These are phyloP conservation scores for Eira barbara DNA, from an alignment of 2,113 vertebrate genomes.

Conservation along the genomic window DNA sequence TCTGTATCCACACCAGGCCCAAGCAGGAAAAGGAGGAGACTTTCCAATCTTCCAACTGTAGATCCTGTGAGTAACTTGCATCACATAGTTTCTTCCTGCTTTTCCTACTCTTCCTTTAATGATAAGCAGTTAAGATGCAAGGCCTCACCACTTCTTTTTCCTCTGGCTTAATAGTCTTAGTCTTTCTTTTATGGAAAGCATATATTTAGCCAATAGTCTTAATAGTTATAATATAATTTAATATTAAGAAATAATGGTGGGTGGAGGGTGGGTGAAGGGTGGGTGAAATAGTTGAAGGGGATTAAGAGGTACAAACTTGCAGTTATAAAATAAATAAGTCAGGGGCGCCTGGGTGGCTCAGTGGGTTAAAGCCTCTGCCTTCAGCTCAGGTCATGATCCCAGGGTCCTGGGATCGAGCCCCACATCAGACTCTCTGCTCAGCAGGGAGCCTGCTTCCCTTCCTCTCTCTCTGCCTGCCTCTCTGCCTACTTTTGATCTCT, in stretches of 20 bases:
- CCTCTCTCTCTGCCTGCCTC: too few relatives aligned
- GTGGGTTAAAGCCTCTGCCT: too few relatives aligned
- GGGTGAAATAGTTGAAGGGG: neutral
- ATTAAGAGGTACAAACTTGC: neutral
- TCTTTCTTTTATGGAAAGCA: neutral
- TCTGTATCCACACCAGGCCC: constrained; percentile 90
- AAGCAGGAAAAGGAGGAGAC: constrained; percentile 94
- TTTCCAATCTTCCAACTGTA: constrained; percentile 95
- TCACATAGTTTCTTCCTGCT: neutral
- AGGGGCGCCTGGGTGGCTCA: too few relatives aligned
- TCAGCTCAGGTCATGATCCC: too few relatives aligned
- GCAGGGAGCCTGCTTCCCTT: too few relatives aligned
- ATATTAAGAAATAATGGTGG: neutral
- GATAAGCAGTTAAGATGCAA: constrained; percentile 5
- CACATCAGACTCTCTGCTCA: too few relatives aligned
- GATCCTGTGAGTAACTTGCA: constrained; percentile 93
- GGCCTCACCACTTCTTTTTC: neutral
- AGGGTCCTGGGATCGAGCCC: too few relatives aligned
- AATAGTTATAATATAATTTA: neutral
- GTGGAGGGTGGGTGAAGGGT: neutral
- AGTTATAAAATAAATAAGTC: neutral
- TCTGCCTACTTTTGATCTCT: too few relatives aligned
- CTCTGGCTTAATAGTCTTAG: constrained; percentile 17
- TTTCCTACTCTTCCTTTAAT: neutral
- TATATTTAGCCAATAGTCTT: constrained; percentile 2